Evolutionary conservation across 2,797 vertebrate species (phyloP).

Genomic region (Hylomyscus alleni): DNA sequence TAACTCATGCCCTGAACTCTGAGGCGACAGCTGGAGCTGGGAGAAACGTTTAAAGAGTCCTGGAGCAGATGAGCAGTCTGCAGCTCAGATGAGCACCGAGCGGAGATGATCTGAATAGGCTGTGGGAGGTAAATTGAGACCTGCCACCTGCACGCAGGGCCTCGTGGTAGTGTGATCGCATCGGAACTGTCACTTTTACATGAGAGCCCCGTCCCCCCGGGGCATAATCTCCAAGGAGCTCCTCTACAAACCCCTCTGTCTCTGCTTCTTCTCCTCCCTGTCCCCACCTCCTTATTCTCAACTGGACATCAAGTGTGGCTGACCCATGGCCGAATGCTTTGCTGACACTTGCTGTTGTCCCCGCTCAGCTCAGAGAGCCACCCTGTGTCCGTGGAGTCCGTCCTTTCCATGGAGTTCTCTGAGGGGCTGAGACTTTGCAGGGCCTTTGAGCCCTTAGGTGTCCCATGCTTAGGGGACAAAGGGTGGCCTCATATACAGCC

Average conservation of each 20-base stretch:
- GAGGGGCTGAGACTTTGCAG: too few relatives aligned
- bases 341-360: neutral
- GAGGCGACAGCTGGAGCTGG: neutral
- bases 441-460: neutral
- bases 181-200: neutral
- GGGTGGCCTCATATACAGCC: neutral
- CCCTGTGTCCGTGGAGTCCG: neutral
- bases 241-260: neutral
- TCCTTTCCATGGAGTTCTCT: neutral
- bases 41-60: neutral
- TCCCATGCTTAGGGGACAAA: neutral
- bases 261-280: neutral
- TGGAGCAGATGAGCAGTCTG: neutral
- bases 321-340: too few relatives aligned
- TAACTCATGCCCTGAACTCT: neutral
- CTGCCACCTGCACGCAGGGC: fast-evolving
- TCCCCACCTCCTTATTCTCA: neutral
- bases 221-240: neutral
- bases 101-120: neutral
- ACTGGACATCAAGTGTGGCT: neutral
- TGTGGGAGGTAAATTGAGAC: neutral
- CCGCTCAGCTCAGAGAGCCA: neutral
- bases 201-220: neutral
- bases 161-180: neutral
- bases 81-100: neutral